These are phyloP conservation scores for Leptinotarsa haldemani DNA, from an alignment of 2,888 invertebrate genomes.

Conservation along the genomic window DNA sequence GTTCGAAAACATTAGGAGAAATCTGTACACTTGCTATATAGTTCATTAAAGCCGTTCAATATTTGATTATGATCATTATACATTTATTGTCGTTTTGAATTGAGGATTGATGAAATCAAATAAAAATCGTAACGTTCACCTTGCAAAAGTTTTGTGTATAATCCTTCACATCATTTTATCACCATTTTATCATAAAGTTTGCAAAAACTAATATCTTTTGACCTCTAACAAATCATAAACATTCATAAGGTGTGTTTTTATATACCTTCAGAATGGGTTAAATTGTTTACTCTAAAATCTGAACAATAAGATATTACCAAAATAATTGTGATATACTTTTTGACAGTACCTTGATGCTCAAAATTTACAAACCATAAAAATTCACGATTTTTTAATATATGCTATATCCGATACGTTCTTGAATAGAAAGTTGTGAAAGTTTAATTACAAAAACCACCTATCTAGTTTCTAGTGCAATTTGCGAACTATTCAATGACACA, in stretches of 20 bases:
- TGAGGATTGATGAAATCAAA: not conserved
- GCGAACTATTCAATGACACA: too few species aligned
- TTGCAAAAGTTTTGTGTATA: not conserved
- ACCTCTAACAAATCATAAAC: slow-evolving; percentile 9
- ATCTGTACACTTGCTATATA: too few species aligned
- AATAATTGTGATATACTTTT: too few species aligned
- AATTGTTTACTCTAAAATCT: not conserved
- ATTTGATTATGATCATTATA: not conserved
- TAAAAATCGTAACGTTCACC: not conserved
- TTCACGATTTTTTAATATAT: too few species aligned
- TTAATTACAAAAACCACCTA: too few species aligned
- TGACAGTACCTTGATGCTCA: too few species aligned
- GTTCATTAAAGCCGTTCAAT: too few species aligned
- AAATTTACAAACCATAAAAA: too few species aligned
- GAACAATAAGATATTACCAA: not conserved
- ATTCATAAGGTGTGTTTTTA: slow-evolving; percentile 1
- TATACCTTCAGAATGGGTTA: not conserved
- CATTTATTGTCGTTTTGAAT: not conserved
- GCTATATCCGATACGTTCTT: too few species aligned
- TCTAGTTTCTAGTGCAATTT: too few species aligned
- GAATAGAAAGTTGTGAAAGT: too few species aligned
- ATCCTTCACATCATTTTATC: not conserved
- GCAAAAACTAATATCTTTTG: slow-evolving; percentile 4
- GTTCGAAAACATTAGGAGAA: too few species aligned
- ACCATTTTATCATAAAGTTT: not conserved